These are phyloP conservation scores for Trematocara stigmaticum DNA, from an alignment of 2,113 vertebrate genomes.

Conservation along the genomic window DNA sequence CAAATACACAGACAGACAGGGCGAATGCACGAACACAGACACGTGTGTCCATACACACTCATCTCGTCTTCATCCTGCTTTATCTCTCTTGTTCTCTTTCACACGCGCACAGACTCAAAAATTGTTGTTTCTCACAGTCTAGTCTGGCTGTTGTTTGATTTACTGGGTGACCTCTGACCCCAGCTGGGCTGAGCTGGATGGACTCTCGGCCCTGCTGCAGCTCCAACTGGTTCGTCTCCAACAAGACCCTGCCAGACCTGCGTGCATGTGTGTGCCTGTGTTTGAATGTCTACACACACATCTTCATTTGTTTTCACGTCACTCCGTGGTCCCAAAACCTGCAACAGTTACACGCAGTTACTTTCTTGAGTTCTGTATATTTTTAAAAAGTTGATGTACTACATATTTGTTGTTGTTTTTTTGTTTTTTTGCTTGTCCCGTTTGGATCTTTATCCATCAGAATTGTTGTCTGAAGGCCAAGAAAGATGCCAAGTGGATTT, in stretches of 20 bases:
- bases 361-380: neutral
- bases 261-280: neutral
- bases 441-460: too few relatives aligned
- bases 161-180: constrained; percentile 54
- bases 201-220: constrained; percentile 43
- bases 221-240: constrained; percentile 43
- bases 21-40: constrained; percentile 5
- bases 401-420: too few relatives aligned
- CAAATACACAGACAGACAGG: constrained; percentile 13
- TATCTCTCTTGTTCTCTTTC: neutral
- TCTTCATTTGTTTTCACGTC: neutral
- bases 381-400: neutral
- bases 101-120: neutral
- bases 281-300: neutral
- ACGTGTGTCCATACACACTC: neutral
- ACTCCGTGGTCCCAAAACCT: neutral
- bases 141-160: constrained; percentile 58
- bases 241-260: neutral
- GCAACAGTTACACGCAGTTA: neutral
- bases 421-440: too few relatives aligned
- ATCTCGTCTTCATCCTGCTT: neutral
- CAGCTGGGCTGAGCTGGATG: constrained; percentile 39
- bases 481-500: too few relatives aligned
- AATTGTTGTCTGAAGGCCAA: too few relatives aligned
- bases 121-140: constrained; percentile 63